Evolutionary conservation across 2,888 invertebrate genomes (phyloP).

Genomic region (Megalurothrips usitatus): DNA sequence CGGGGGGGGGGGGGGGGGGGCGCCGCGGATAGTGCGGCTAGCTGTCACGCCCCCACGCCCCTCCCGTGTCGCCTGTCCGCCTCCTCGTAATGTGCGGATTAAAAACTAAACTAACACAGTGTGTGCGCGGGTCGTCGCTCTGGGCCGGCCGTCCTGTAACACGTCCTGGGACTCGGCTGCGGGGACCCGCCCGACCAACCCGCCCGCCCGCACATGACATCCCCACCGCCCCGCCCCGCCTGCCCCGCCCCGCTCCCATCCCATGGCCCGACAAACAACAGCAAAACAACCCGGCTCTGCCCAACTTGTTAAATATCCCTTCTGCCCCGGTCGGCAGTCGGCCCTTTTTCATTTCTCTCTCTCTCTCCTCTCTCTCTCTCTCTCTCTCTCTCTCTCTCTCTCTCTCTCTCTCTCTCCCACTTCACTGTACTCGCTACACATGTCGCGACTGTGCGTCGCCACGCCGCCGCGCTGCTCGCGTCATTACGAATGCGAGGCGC

Average conservation of each 20-base stretch:
- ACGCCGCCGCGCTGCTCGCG: not conserved
- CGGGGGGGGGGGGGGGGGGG: not conserved
- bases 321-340: not conserved
- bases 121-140: no score
- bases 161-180: no score
- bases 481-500: constrained; percentile 3
- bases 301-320: not conserved
- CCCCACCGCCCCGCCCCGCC: not conserved
- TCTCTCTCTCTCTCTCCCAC: not conserved
- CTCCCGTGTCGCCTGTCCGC: no score
- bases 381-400: not conserved
- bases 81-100: no score
- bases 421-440: not conserved
- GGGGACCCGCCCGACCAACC: no score
- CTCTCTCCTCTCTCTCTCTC: not conserved
- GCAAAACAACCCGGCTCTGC: not conserved
- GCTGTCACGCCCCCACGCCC: no score
- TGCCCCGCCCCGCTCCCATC: not conserved
- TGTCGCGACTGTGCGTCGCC: not conserved
- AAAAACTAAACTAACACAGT: no score
- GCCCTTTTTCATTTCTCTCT: not conserved
- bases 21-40: not conserved
- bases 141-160: no score
- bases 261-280: not conserved
- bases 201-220: no score